phyloP scores from a whole-genome alignment of 2,797 vertebrate species.

The Clarias fuscus region DNA sequence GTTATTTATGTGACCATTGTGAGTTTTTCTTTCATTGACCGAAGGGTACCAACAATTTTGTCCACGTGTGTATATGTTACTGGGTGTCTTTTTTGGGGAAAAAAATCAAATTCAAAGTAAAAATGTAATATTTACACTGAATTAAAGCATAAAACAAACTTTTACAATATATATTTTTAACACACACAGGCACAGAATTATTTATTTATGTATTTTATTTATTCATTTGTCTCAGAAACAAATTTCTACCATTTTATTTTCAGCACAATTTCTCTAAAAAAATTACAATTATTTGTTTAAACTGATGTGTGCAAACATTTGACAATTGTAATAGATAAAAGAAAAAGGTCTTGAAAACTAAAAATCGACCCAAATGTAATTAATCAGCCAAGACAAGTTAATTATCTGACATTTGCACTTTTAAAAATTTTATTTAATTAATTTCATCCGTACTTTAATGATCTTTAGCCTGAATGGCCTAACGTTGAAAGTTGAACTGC shows the following conservation, averaged over 20 bases:
- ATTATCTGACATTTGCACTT: not conserved
- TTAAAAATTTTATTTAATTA: not conserved
- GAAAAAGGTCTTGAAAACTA: not conserved
- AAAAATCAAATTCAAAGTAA: no score
- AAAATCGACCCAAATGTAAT: not conserved
- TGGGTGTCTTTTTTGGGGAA: not conserved
- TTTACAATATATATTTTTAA: no score
- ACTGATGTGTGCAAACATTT: not conserved
- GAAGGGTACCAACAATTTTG: no score
- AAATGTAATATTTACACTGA: no score
- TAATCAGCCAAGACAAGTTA: not conserved
- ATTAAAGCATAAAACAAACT: no score
- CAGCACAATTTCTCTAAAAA: not conserved
- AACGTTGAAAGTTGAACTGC: not conserved
- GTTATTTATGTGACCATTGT: no score
- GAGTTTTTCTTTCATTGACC: no score
- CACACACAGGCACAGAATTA: not conserved
- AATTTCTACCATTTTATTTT: not conserved
- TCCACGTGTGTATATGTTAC: not conserved
- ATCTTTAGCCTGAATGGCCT: not conserved
- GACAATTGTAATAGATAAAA: not conserved
- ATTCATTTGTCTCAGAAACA: not conserved
- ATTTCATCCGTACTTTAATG: not conserved
- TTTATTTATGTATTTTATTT: not conserved
- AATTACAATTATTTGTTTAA: not conserved